These are phyloP conservation scores for Martes flavigula DNA, from an alignment of 2,797 vertebrate genomes.

Conservation along the genomic window DNA sequence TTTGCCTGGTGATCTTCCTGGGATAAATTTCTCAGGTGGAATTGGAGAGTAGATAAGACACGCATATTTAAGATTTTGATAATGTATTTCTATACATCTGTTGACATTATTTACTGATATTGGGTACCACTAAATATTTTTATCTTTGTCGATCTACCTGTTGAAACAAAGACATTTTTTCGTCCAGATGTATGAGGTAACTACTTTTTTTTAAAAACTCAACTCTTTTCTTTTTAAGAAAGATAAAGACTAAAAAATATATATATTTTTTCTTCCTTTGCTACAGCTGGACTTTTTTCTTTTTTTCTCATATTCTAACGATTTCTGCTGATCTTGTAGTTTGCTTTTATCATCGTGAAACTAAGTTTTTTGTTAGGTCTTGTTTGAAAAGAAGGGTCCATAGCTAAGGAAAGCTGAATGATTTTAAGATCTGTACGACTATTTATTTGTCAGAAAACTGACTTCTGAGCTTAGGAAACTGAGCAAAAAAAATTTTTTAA, in stretches of 20 bases:
- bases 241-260: background rate
- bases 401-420: background rate
- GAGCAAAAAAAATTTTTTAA: background rate
- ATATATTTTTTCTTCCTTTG: background rate
- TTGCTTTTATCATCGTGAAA: background rate
- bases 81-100: rapidly evolving
- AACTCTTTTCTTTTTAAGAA: background rate
- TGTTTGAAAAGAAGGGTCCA: background rate
- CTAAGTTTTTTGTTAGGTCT: background rate
- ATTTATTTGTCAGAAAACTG: background rate
- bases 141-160: background rate
- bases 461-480: background rate
- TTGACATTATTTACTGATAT: background rate
- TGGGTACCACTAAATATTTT: background rate
- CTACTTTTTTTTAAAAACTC: background rate
- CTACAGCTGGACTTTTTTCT: background rate
- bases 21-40: background rate
- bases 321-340: background rate
- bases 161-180: background rate
- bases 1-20: background rate
- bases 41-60: rapidly evolving
- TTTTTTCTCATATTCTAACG: background rate
- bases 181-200: background rate
- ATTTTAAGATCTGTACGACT: background rate
- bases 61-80: no score